Conservation (phyloP, 2,797 vertebrate genomes). For the Crax fasciolata region DNA sequence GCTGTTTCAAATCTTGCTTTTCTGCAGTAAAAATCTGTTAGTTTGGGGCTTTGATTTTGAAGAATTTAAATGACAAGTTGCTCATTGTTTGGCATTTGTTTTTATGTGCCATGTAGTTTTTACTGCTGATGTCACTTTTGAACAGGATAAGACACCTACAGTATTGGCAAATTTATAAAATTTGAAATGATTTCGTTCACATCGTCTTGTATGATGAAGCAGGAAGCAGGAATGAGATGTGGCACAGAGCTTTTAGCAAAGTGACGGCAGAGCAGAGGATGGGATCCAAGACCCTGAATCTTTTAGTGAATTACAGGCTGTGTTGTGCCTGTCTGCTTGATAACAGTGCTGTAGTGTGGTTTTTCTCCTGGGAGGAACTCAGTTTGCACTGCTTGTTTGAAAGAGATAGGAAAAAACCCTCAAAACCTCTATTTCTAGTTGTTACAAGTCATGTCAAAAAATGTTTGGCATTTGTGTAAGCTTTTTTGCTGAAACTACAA, state of each 20-base stretch:
- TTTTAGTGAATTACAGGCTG: neutral
- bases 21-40: constrained; percentile 28
- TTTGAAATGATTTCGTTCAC: constrained; percentile 17
- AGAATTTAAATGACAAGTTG: constrained; percentile 43
- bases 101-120: constrained; percentile 31
- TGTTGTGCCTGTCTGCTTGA: neutral
- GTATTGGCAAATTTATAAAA: neutral
- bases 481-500: neutral
- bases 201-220: neutral
- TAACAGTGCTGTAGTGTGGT: neutral
- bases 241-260: neutral
- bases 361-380: neutral
- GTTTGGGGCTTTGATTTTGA: constrained; percentile 25
- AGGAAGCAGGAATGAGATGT: neutral
- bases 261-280: neutral
- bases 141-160: neutral
- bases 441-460: neutral
- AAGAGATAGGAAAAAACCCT: neutral
- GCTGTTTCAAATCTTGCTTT: constrained; percentile 55
- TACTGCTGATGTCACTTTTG: neutral
- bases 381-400: neutral
- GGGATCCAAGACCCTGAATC: neutral
- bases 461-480: neutral
- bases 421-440: neutral
- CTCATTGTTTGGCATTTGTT: constrained; percentile 51